A percentile compares a stretch with the other conserved stretches of the same genome.
phyloP scores from a whole-genome alignment of 2,113 vertebrate genomes.

The Charadrius vociferus region DNA sequence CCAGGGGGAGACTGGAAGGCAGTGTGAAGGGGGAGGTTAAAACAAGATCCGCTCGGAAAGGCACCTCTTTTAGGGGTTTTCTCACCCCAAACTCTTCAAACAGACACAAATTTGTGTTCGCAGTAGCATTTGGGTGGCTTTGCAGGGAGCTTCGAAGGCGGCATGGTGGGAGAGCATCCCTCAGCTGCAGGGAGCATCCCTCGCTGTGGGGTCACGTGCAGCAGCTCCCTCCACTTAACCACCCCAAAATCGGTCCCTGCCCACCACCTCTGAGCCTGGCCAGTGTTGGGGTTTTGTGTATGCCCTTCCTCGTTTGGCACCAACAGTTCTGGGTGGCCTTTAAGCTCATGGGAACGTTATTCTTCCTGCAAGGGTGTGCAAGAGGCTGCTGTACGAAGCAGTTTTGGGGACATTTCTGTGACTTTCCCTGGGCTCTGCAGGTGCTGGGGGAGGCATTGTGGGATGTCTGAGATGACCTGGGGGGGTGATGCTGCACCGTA shows the following conservation, averaged over 20 bases:
- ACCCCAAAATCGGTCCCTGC: rapidly evolving
- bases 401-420: neutral
- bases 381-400: neutral
- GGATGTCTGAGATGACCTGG: rapidly evolving
- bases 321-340: rapidly evolving
- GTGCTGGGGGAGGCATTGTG: neutral
- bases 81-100: rapidly evolving
- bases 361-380: neutral
- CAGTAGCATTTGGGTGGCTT: neutral
- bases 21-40: rapidly evolving
- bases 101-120: rapidly evolving
- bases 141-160: neutral
- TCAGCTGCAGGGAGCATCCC: neutral
- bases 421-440: neutral
- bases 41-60: rapidly evolving
- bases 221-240: neutral
- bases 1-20: neutral
- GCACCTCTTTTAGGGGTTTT: neutral
- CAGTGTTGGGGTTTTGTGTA: rapidly evolving
- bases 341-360: rapidly evolving
- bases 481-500: rapidly evolving
- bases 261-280: neutral
- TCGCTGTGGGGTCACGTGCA: rapidly evolving
- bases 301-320: rapidly evolving
- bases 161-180: rapidly evolving